These are phyloP conservation scores for Oryctes rhinoceros DNA, from an alignment of 1,140 invertebrate species.

Conservation along the genomic window DNA sequence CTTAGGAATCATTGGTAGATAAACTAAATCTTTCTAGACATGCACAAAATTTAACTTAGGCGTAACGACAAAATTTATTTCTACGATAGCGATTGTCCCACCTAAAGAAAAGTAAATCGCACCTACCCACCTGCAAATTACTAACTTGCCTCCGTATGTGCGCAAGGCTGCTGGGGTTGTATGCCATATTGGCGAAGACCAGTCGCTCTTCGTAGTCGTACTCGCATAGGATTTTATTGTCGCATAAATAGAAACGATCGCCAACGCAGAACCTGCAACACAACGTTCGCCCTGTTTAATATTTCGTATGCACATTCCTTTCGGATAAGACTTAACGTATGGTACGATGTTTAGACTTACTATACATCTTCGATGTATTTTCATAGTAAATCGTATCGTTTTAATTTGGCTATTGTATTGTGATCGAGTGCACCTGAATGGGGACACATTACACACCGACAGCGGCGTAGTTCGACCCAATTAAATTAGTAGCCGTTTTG, in stretches of 20 bases:
- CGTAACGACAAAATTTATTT: not conserved
- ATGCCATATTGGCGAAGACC: slow-evolving; percentile 91
- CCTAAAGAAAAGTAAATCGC: too few relatives aligned
- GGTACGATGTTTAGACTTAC: too few relatives aligned
- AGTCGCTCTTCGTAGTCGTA: slow-evolving; percentile 95
- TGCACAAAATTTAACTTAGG: not conserved
- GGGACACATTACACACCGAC: too few relatives aligned
- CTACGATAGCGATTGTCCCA: not conserved
- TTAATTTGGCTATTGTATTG: too few relatives aligned
- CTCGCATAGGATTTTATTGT: slow-evolving; percentile 97
- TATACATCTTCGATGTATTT: too few relatives aligned
- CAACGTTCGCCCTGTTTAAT: not conserved
- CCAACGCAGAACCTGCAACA: slow-evolving; percentile 92
- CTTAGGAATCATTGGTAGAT: too few relatives aligned
- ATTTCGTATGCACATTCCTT: not conserved
- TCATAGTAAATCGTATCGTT: too few relatives aligned
- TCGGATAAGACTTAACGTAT: too few relatives aligned
- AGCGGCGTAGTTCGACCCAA: too few relatives aligned
- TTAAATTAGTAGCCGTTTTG: too few relatives aligned
- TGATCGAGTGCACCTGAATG: too few relatives aligned
- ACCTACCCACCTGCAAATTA: slow-evolving; percentile 32
- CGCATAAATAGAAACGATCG: slow-evolving; percentile 94
- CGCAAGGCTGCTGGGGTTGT: slow-evolving; percentile 85
- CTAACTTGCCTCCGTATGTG: slow-evolving; percentile 77
- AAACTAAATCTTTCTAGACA: too few relatives aligned